phyloP scores from a whole-genome alignment of 1,140 invertebrate genomes.

The Archivesica marissinica region DNA sequence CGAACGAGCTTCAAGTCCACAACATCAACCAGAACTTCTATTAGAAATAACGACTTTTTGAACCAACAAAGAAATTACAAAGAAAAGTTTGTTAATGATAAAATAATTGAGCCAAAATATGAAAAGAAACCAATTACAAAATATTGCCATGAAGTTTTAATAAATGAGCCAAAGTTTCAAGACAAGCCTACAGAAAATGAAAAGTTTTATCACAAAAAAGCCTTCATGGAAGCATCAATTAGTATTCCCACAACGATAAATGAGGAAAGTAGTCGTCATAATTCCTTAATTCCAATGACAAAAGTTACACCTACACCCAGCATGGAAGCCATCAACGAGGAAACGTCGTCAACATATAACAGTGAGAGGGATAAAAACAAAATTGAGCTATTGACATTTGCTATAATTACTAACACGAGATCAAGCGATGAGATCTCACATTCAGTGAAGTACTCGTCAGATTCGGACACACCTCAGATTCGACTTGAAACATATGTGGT shows the following conservation, averaged over 20 bases:
- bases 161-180: constrained; percentile 36
- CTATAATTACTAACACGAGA: constrained; percentile 14
- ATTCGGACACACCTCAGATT: neutral
- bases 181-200: constrained; percentile 12
- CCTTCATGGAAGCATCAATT: constrained; percentile 69
- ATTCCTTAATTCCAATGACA: constrained; percentile 14
- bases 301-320: constrained; percentile 18
- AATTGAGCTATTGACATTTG: constrained; percentile 34
- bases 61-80: constrained; percentile 25
- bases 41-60: constrained; percentile 30
- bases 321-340: constrained; percentile 49
- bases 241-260: constrained; percentile 78
- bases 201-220: constrained; percentile 60
- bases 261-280: constrained; percentile 71
- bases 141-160: constrained; percentile 44
- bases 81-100: constrained; percentile 21
- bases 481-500: neutral
- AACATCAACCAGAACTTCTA: constrained; percentile 20
- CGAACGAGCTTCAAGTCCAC: constrained; percentile 42
- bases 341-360: neutral
- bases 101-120: neutral
- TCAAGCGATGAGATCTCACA: constrained; percentile 15
- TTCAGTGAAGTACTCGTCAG: neutral
- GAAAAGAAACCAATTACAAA: constrained; percentile 4
- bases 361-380: constrained; percentile 10